Base-by-base conservation (phyloP, 1,140 invertebrate species). In the Philotrypesis tridentata region DNA sequence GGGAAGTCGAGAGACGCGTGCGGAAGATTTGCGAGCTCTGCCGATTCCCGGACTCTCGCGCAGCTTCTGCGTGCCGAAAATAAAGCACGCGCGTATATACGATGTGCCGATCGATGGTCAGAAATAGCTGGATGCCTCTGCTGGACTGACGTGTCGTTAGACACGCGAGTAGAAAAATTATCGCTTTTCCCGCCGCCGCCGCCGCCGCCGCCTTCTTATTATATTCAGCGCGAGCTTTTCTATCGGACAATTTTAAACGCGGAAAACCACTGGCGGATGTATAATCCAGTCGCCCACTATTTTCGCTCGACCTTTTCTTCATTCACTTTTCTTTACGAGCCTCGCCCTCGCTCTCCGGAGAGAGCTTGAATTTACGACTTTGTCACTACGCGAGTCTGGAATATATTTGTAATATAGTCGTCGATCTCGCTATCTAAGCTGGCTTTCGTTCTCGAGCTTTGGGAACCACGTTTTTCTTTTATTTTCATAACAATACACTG, bases 1-100 rank as follows among this genome's bases (percentile, higher is more conserved):
- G n/a, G n/a, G n/a, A n/a, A 27, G 25, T 60, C 12, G 67, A 43
- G 31, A 25, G 55, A 37, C 33, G 40, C 61, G 43, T 67, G n/a
- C n/a, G 60, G 60, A 80, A 80, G 70, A 75, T 80, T 70, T 80
- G 75, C 40, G 80, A 82, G 43, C 79, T 40, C 65, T 63, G 60
- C 87, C 88, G 87, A 85, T 89, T 88, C 86, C 88, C 84, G 85
- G 87, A 89, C 79, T 71, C 79, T 71, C 85, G 86, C 85, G 43
- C 48, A 68, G 84, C 85, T 80, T 86, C 84, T 88, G 83, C 60
- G 80, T 74, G 85, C 87, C 87, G 84, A 89, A 89, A 89, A 89
- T 89, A 89, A 88, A 82, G n/a, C n/a, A 84, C 55, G 4, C 70
- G 31, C 55, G 4, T 48, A 27, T 86, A 76, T 85, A 84, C 55